phyloP scores from a whole-genome alignment of 2,113 vertebrate species.

The Hoplias malabaricus region DNA sequence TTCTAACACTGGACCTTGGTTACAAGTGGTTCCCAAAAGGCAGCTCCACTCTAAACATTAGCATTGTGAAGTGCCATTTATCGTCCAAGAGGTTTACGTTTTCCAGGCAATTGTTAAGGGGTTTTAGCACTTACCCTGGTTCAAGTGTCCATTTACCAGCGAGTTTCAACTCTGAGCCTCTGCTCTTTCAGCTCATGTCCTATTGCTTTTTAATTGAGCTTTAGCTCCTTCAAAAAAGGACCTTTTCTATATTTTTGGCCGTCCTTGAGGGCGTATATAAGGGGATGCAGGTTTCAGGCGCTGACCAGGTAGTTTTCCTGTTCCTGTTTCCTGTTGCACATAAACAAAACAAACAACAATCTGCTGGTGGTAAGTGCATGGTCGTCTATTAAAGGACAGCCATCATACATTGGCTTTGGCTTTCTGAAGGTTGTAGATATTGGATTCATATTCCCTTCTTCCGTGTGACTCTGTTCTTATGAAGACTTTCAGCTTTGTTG shows the following conservation, averaged over 20 bases:
- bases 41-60: not conserved
- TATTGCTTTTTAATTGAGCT: not conserved
- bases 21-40: conserved; percentile 8
- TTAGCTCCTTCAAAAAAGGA: not conserved
- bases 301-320: no score
- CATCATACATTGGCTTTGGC: no score
- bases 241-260: not conserved
- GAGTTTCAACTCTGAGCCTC: not conserved
- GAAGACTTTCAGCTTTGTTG: not conserved
- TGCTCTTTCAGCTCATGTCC: not conserved
- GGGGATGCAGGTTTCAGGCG: no score
- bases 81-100: not conserved
- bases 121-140: not conserved
- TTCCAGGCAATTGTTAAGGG: not conserved
- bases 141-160: not conserved
- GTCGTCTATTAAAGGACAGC: no score
- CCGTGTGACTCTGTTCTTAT: not conserved
- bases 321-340: no score
- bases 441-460: not conserved
- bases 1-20: not conserved
- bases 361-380: no score
- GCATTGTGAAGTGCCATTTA: not conserved
- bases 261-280: not conserved
- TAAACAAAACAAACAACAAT: no score
- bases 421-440: no score